Base-by-base conservation (phyloP, 2,888 invertebrate species). In the Tachina fera region DNA sequence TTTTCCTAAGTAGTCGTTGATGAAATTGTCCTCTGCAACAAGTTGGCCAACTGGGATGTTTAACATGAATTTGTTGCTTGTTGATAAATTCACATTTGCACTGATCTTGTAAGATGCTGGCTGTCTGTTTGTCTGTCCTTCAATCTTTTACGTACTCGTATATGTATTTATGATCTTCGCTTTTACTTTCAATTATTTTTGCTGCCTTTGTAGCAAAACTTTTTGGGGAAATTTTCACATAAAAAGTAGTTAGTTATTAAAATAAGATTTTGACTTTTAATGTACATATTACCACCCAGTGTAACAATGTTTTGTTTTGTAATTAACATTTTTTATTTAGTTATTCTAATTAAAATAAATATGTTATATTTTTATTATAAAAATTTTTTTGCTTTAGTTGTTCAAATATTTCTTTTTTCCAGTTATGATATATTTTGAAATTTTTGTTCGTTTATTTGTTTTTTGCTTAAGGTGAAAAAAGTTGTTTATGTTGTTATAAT, bases 171-270 rank as follows among this genome's bases (percentile, higher is more conserved):
- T 51, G 72, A 58, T 65, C 58, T 9, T 67, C 47, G 75, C 81
- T 81, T 68, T 68, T 74, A 81, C 81, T 81, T 81, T 75, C 61
- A 75, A 70, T 81, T 61, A 63, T 13, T 72, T 22, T 56, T 53
- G 63, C 58, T 72, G 45, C 56, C 9, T 67, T 49, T 58, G 51
- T 45, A 47, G 22, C 8, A 45, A 51, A 60, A 41, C 6, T 65
- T 31, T 41, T 56, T 58, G 51, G 19, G 65, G 61, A 81, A 68
- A 13, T 72, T 58, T 74, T 80, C 72, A 72, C 74, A 74, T 51
- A 45, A 60, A 13, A 68, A 19, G 9, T 43, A 8, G 14, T 65
- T 43, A 8, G 14, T 65, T 72, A 49, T 9, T 5, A 53, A 78
- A 65, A 51, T 31, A 19, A n/a, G 16, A 19, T 61, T 61, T 19